A percentile compares a stretch with the other conserved stretches of the same genome.
Evolutionary conservation across 1,140 invertebrate genomes (phyloP).

Genomic region (Hormaphis cornu): DNA sequence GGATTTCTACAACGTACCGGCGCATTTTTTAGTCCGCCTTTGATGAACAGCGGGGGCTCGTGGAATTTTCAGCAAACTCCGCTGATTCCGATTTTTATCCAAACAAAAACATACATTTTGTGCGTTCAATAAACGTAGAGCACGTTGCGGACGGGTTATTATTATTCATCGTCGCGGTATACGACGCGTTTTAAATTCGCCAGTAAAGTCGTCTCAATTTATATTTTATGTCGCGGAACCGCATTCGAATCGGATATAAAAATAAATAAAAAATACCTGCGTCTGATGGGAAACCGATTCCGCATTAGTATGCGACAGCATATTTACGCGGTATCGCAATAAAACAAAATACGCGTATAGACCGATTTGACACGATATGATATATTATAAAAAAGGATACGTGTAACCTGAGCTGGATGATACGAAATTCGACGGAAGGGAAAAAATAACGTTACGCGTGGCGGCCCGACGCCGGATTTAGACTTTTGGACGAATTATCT

Average conservation of each 20-base stretch:
- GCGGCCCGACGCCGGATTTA: too few species aligned
- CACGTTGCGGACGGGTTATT: too few species aligned
- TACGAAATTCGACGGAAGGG: background rate
- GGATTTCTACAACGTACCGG: too few species aligned
- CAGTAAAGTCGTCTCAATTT: background rate
- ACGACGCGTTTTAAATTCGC: too few species aligned
- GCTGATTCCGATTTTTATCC: too few species aligned
- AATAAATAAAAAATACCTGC: background rate
- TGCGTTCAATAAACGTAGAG: too few species aligned
- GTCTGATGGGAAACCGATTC: background rate
- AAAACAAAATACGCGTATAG: constrained; percentile 1
- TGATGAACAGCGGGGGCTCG: too few species aligned
- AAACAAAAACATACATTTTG: too few species aligned
- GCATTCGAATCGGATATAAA: background rate
- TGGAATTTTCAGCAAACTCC: too few species aligned
- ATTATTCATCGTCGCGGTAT: background rate
- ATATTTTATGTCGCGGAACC: background rate
- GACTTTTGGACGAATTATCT: too few species aligned
- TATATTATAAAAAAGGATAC: background rate
- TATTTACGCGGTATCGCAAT: background rate
- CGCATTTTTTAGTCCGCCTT: too few species aligned
- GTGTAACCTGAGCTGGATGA: too few species aligned
- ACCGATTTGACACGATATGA: background rate
- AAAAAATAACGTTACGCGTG: background rate
- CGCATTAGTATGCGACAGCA: background rate